Base-by-base conservation (phyloP, 2,888 invertebrate species). In the Conops quadrifasciatus region DNA sequence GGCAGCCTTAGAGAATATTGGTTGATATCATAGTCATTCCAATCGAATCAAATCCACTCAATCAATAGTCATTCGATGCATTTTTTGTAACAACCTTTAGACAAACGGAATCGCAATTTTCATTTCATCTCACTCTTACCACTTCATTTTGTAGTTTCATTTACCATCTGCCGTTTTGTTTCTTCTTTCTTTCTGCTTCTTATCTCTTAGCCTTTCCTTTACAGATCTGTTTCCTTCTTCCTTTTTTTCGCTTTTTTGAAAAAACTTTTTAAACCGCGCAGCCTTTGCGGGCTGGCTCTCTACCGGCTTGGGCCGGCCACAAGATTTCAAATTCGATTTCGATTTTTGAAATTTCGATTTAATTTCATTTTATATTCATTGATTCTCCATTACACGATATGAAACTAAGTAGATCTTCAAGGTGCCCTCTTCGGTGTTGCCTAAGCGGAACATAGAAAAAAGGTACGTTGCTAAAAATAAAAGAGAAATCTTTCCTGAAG, bases 321-420 rank as follows among this genome's bases (percentile, higher is more conserved):
- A 49, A 49, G 60, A 49, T 70, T 64, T 64, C 47, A 53, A 70
- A 70, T 64, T 70, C 64, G 63, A 70, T 70, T 70, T 70, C n/a
- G n/a, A n/a, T n/a, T n/a, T 58, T 56, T 63, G 70, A 36, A 36
- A 70, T 58, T 64, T 64, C 47, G 64, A 9, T 70, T 70, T 58
- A 70, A 70, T 70, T 58, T 58, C 64, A 70, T 70, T 70, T 70
- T 70, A 70, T 64, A 70, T 70, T 70, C 64, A 70, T 70, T 58
- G 70, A 70, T 70, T 64, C 64, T 28, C 58, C 63, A 64, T 70
- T 70, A 64, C 16, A 56, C 36, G 26, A 16, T 36, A 16, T 30
- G 51, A 21, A 7, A 13, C 47, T n/a, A 24, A 2, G 1, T 24
- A 16, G 26, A 36, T 19, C 7, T 28, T 16, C 21, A n/a, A 30